Percentiles rank a stretch among this genome's conserved stretches.
Evolutionary conservation across 2,888 invertebrate species (phyloP).

Genomic region (Sepioteuthis lessoniana): DNA sequence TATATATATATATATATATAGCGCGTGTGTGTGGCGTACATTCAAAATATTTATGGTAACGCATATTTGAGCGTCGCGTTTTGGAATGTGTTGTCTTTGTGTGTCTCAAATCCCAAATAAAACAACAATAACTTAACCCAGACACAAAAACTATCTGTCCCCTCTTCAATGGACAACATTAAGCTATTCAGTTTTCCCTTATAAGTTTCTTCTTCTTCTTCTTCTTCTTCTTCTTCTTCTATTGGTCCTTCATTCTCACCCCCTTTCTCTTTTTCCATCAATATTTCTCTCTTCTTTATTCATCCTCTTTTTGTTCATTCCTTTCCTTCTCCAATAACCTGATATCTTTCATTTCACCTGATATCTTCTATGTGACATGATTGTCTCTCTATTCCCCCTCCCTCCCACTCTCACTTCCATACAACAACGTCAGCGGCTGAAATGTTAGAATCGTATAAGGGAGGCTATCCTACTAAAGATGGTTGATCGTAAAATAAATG

Average conservation of each 20-base stretch:
- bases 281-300: background rate
- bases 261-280: background rate
- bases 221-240: background rate
- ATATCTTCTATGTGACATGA: too few species aligned
- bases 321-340: too few species aligned
- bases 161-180: too few species aligned
- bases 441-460: too few species aligned
- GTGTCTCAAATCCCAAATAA: background rate
- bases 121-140: background rate
- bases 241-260: background rate
- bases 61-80: background rate
- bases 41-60: background rate
- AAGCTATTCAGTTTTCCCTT: background rate
- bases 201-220: background rate
- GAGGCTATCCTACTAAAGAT: too few species aligned
- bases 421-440: too few species aligned
- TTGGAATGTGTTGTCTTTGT: background rate
- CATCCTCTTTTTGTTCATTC: too few species aligned
- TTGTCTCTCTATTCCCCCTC: background rate
- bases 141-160: too few species aligned
- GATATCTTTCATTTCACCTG: too few species aligned
- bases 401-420: background rate
- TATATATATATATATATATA: background rate
- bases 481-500: too few species aligned
- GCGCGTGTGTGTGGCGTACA: background rate